Evolutionary conservation across 2,888 invertebrate species (phyloP).

Genomic region (Criorhina ranunculi): DNA sequence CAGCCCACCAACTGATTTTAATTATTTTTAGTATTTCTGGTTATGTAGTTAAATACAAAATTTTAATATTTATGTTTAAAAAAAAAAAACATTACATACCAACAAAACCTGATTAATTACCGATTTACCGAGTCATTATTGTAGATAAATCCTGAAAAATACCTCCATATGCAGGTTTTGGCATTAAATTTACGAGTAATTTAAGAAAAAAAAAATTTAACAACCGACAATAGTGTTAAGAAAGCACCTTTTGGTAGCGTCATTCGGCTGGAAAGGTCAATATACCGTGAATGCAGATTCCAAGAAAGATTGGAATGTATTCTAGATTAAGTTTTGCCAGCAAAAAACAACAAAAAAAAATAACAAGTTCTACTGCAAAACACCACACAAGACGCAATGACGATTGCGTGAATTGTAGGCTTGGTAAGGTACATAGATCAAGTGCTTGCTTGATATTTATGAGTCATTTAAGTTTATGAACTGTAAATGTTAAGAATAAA

Average conservation of each 20-base stretch:
- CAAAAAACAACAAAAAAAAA: too few species aligned
- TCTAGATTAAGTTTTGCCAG: neutral
- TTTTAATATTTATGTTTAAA: neutral
- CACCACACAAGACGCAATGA: neutral
- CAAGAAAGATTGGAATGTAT: neutral
- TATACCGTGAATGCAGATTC: neutral
- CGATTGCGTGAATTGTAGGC: constrained; percentile 22
- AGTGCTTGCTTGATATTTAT: constrained; percentile 35
- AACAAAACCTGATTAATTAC: constrained; percentile 33
- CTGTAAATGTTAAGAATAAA: constrained; percentile 28
- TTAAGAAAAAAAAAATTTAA: constrained; percentile 19
- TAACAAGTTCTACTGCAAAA: too few species aligned
- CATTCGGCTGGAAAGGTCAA: neutral
- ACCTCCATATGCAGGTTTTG: too few species aligned
- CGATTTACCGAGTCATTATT: neutral
- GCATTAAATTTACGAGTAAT: neutral
- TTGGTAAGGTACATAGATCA: too few species aligned
- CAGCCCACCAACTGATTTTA: neutral
- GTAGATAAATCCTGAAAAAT: neutral
- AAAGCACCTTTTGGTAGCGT: too few species aligned
- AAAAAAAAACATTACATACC: neutral
- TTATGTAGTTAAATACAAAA: constrained; percentile 1
- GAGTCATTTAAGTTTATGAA: constrained; percentile 37
- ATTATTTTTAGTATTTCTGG: constrained; percentile 10
- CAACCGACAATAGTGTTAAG: neutral